Evolutionary conservation across 2,888 invertebrate genomes (phyloP).

Genomic region (Chloroclysta siterata): DNA sequence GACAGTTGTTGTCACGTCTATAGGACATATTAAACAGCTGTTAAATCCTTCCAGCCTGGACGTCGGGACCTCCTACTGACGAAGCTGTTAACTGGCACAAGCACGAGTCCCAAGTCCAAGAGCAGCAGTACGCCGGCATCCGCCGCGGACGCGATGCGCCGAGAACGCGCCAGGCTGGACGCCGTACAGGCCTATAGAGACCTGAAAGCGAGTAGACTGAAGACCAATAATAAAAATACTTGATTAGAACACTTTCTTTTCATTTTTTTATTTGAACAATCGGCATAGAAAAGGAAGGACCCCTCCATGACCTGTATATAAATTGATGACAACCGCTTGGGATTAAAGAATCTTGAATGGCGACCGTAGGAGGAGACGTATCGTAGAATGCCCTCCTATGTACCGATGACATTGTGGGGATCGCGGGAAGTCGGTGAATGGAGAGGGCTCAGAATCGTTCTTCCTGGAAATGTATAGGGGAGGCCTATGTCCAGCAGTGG

Average conservation of each 20-base stretch:
- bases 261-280: not conserved
- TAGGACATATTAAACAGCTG: not conserved
- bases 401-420: too few relatives aligned
- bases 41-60: slow-evolving; percentile 81
- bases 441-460: too few relatives aligned
- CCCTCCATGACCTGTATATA: too few relatives aligned
- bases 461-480: too few relatives aligned
- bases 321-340: too few relatives aligned
- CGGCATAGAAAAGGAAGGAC: too few relatives aligned
- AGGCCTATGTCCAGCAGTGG: too few relatives aligned
- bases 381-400: too few relatives aligned
- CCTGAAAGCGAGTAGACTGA: slow-evolving; percentile 49
- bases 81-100: slow-evolving; percentile 44
- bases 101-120: not conserved
- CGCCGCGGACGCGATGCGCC: slow-evolving; percentile 43
- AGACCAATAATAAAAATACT: slow-evolving; percentile 24
- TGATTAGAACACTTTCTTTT: slow-evolving; percentile 3
- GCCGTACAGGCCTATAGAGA: slow-evolving; percentile 68
- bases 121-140: slow-evolving; percentile 18
- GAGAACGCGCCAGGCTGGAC: slow-evolving; percentile 54
- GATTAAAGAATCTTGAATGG: too few relatives aligned
- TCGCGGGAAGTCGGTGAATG: too few relatives aligned
- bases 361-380: too few relatives aligned
- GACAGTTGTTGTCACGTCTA: too few relatives aligned
- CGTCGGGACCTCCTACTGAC: slow-evolving; percentile 84